These are phyloP conservation scores for Pelvicachromis taeniatus DNA, from an alignment of 2,113 vertebrate genomes.

Conservation along the genomic window DNA sequence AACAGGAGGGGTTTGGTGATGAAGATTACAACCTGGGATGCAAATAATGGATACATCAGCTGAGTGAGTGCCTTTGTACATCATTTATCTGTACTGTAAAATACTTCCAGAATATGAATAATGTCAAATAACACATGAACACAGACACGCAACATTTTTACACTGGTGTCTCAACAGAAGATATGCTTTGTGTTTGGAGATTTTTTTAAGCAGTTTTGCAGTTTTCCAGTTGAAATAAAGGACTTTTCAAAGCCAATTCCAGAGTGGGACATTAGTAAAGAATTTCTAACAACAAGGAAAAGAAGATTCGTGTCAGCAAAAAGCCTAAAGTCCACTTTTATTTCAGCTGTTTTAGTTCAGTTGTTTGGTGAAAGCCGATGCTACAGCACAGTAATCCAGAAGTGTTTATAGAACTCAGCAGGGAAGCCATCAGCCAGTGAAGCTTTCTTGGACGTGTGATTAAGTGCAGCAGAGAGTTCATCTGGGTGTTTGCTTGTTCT, in stretches of 20 bases:
- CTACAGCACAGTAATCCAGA: not conserved
- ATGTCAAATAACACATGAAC: not conserved
- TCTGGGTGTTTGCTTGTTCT: not conserved
- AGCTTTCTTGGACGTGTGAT: not conserved
- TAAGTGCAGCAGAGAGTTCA: not conserved
- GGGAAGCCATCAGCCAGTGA: not conserved
- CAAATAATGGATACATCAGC: not conserved
- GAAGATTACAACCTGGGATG: slow-evolving; percentile 1
- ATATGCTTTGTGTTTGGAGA: not conserved
- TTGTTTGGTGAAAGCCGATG: not conserved
- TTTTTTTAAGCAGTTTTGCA: not conserved
- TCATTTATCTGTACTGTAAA: not conserved
- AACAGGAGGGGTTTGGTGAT: not conserved
- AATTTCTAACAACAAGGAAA: not conserved
- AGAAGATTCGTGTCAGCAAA: not conserved
- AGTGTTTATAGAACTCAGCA: not conserved
- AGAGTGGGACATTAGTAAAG: not conserved
- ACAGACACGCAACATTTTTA: not conserved
- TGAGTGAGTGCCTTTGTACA: not conserved
- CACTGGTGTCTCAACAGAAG: not conserved
- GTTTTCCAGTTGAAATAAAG: not conserved
- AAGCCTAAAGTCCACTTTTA: not conserved
- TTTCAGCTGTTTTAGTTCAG: not conserved
- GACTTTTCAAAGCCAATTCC: not conserved
- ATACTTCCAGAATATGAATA: not conserved